Conservation (phyloP, 2,797 vertebrate species). For the Microctenopoma steveboyesi region DNA sequence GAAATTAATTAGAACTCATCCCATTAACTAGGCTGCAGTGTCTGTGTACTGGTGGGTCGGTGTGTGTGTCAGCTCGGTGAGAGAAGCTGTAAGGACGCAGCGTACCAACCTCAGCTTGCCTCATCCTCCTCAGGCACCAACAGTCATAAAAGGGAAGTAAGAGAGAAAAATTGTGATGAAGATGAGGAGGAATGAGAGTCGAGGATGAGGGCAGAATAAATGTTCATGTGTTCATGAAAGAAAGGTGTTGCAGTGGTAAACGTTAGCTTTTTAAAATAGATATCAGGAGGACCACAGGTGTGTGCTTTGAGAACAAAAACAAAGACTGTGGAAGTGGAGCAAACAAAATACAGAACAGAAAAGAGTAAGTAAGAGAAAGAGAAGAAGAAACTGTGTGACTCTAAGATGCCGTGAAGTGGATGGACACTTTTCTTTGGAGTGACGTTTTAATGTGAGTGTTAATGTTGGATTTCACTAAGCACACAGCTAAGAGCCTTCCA, state of each 20-base stretch:
- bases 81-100: constrained; percentile 41
- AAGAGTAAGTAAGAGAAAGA: neutral
- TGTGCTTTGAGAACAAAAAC: neutral
- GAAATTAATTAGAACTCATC: constrained; percentile 66
- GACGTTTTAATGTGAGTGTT: no score
- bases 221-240: neutral
- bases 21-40: constrained; percentile 43
- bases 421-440: neutral
- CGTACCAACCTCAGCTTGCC: constrained; percentile 48
- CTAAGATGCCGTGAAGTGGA: neutral
- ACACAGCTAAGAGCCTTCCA: no score
- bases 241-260: neutral
- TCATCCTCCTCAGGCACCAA: constrained; percentile 27
- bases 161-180: constrained; percentile 34
- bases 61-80: constrained; percentile 26
- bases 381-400: neutral
- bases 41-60: constrained; percentile 31
- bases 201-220: neutral
- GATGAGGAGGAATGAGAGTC: constrained; percentile 29
- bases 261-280: no score
- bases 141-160: constrained; percentile 23
- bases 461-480: no score
- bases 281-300: neutral
- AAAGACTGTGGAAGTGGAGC: neutral
- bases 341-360: neutral